Evolutionary conservation across 1,140 invertebrate species (phyloP).

Genomic region (Sogatella furcifera): DNA sequence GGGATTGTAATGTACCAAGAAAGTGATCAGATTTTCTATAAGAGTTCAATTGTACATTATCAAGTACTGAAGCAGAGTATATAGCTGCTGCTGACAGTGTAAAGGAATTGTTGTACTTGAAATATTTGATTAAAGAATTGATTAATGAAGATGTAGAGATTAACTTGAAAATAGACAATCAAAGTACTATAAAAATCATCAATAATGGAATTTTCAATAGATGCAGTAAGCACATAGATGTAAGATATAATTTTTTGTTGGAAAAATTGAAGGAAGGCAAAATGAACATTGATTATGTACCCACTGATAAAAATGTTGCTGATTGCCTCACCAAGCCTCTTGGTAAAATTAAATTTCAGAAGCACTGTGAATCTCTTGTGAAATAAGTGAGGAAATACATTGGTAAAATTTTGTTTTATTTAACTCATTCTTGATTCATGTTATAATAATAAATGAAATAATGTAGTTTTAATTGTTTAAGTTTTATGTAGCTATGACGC

Average conservation of each 20-base stretch:
- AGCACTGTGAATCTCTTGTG: no score
- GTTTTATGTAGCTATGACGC: no score
- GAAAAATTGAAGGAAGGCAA: constrained; percentile 12
- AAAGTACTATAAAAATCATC: constrained; percentile 17
- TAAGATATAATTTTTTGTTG: constrained; percentile 17
- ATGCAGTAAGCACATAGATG: constrained; percentile 19
- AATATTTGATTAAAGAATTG: constrained; percentile 8
- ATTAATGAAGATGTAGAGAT: not conserved
- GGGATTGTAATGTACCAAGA: no score
- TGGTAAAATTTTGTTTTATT: no score
- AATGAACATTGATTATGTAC: not conserved
- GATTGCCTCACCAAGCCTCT: no score
- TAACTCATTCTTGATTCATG: no score
- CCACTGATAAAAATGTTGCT: no score
- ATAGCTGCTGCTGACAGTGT: constrained; percentile 7
- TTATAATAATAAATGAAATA: no score
- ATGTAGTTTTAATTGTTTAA: no score
- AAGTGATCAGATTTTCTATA: no score
- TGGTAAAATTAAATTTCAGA: no score
- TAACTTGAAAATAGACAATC: constrained; percentile 20
- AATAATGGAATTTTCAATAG: constrained; percentile 11
- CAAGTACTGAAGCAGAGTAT: constrained; percentile 14
- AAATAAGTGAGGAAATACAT: no score
- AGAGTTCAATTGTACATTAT: constrained; percentile 10
- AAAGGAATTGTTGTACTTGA: constrained; percentile 18